Conservation (phyloP, 2,797 vertebrate genomes). For the Hephaestus fuliginosus region DNA sequence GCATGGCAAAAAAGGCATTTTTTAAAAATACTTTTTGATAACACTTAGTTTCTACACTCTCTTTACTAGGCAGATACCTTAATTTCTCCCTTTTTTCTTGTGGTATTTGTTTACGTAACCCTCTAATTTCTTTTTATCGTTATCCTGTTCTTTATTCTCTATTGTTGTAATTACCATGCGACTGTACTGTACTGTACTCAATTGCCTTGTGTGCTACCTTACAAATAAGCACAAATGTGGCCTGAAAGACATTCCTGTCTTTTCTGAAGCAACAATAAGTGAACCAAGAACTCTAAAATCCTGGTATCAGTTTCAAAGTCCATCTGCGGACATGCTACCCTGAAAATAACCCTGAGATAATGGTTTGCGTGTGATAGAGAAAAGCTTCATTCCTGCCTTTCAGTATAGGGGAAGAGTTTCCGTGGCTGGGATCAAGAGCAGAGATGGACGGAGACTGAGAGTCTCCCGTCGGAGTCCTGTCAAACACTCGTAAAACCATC, state of each 20-base stretch:
- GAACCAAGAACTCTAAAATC: conserved; percentile 31
- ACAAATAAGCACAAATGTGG: conserved; percentile 61
- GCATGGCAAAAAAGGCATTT: neutral
- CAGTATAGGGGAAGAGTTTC: conserved; percentile 3
- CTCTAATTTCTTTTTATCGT: neutral
- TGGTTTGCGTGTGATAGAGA: conserved; percentile 9
- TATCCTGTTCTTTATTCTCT: neutral
- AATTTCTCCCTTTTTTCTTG: neutral
- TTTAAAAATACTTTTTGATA: neutral
- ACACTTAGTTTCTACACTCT: neutral
- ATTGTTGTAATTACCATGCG: neutral
- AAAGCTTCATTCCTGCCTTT: conserved; percentile 40
- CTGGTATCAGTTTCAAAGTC: conserved; percentile 40
- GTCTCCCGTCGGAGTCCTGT: conserved; percentile 73
- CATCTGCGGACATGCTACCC: conserved; percentile 17
- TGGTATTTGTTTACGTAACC: neutral
- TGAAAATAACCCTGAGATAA: conserved; percentile 38
- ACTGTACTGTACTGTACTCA: conserved; percentile 12
- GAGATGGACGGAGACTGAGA: conserved; percentile 63
- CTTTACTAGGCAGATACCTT: neutral
- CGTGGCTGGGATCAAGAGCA: conserved; percentile 34
- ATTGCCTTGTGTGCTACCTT: conserved; percentile 29
- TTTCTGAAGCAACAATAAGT: conserved; percentile 6
- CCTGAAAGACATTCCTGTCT: conserved; percentile 22
- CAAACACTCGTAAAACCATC: conserved; percentile 89